Base-by-base conservation (phyloP, 35 echinoderm and acorn worm genomes). In the Ophioderma brevispina region DNA sequence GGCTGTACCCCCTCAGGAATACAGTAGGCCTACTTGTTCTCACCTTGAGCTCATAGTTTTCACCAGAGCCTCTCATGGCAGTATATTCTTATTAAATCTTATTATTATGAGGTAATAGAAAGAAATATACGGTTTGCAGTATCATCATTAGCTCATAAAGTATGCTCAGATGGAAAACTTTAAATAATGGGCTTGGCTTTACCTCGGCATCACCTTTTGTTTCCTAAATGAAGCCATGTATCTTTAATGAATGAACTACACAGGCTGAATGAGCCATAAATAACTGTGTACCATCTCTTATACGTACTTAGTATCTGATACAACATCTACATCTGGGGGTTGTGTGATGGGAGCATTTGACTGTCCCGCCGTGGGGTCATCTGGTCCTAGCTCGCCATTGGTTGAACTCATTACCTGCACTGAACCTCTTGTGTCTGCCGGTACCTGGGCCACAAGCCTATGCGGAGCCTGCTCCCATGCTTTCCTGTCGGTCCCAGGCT, bases 281-380 rank as follows among this genome's bases (percentile, higher is more conserved):
- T 82, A 1, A 41, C 50, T 31, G 0, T 35, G 10, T 17, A 18
- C 31, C 33, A 78, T 10, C 36, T n/a, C 18, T 30, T 42, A 31
- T 37, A 93, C 97, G 90, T 87, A 99, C 97, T 99, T 99, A 82
- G 97, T 95, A 87, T 99, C 97, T 82, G 95, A 94, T n/a, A 93
- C 93, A 8, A 95, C 94, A 50, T 99, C 97, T n/a, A 99, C 94
- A 81, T 99, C 97, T 43, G 93, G 78, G 36, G 87, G 97, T 13
- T 87, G 64, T 36, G 94, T 91, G 84, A 99, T 99, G 35, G 97
- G 97, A 64, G 94, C 97, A 78, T 99, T 87, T 32, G 97, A 99
- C n/a, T 92, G 94, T 18, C 93, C 93, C 21, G 92, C 91, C 31
- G 92, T 97, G 38, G 76, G 85, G 33, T 99, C 97, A 81, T 99